Percentiles rank a stretch among this genome's conserved stretches.
Evolutionary conservation across 2,113 vertebrate genomes (phyloP).

Genomic region (Nibea coibor): DNA sequence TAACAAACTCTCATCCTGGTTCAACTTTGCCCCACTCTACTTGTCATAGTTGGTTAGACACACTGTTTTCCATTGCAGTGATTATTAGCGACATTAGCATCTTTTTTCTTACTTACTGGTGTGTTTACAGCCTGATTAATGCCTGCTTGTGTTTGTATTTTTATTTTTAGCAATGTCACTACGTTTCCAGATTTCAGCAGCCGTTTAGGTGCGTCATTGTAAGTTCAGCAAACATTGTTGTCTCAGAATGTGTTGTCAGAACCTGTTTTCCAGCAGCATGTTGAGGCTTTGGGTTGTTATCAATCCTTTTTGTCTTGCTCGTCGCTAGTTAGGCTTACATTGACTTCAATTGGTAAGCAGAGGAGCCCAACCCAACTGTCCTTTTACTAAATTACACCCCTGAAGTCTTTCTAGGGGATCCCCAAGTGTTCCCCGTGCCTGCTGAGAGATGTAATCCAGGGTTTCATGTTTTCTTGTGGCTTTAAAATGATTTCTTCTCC

Average conservation of each 20-base stretch:
- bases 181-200: background rate
- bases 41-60: background rate
- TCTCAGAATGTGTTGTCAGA: background rate
- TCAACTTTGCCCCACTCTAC: background rate
- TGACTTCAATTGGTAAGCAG: background rate
- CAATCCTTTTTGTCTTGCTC: background rate
- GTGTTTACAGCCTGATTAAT: background rate
- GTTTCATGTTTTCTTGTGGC: slow-evolving; percentile 15
- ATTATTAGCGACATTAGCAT: background rate
- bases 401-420: background rate
- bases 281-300: slow-evolving; percentile 18
- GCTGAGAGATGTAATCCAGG: slow-evolving; percentile 14
- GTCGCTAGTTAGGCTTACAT: background rate
- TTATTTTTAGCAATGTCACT: background rate
- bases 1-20: background rate
- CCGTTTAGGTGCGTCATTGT: background rate
- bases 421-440: background rate
- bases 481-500: slow-evolving; percentile 13
- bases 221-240: background rate
- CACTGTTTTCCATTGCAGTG: background rate
- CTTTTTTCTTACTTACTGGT: no score
- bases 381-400: slow-evolving; percentile 2
- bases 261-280: slow-evolving; percentile 2
- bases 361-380: background rate
- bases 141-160: slow-evolving; percentile 16